These are phyloP conservation scores for Tineola bisselliella DNA, from an alignment of 2,888 invertebrate genomes.

Conservation along the genomic window DNA sequence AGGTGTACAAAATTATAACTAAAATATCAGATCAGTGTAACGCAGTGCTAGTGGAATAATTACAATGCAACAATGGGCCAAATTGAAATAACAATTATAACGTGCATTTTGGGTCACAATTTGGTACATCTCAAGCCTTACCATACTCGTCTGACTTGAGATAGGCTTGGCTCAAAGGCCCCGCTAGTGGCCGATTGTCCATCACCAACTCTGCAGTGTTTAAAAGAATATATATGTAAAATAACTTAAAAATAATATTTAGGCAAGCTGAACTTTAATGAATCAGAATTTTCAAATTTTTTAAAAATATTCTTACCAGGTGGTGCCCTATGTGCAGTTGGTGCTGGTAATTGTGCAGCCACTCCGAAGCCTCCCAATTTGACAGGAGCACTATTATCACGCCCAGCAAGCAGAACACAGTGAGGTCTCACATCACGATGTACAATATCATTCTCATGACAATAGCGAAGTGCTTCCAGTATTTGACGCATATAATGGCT, in stretches of 20 bases:
- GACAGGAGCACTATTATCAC: slow-evolving; percentile 98
- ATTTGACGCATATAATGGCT: slow-evolving; percentile 99
- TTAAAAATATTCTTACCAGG: slow-evolving; percentile 31
- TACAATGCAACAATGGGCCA: no score
- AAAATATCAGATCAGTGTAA: no score
- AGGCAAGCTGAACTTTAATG: no score
- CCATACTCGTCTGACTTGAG: slow-evolving; percentile 85
- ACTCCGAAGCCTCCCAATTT: slow-evolving; percentile 98
- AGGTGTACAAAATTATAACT: no score
- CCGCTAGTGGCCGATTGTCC: slow-evolving; percentile 80
- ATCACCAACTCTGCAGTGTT: slow-evolving; percentile 71
- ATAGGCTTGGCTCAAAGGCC: slow-evolving; percentile 83
- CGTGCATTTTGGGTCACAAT: slow-evolving; percentile 55
- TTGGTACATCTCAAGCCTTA: slow-evolving; percentile 64
- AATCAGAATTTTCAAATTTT: no score
- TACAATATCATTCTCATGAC: slow-evolving; percentile 97
- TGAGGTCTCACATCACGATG: slow-evolving; percentile 98
- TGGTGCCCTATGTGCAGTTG: slow-evolving; percentile 65
- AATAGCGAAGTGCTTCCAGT: slow-evolving; percentile 95
- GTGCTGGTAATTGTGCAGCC: slow-evolving; percentile 90
- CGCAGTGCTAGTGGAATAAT: no score
- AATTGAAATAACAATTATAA: slow-evolving; percentile 13
- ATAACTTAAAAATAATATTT: no score
- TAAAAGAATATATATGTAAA: slow-evolving; percentile 25
- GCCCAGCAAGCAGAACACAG: slow-evolving; percentile 93